Evolutionary conservation across 1,140 invertebrate genomes (phyloP).

Genomic region (Cyclina sinensis): DNA sequence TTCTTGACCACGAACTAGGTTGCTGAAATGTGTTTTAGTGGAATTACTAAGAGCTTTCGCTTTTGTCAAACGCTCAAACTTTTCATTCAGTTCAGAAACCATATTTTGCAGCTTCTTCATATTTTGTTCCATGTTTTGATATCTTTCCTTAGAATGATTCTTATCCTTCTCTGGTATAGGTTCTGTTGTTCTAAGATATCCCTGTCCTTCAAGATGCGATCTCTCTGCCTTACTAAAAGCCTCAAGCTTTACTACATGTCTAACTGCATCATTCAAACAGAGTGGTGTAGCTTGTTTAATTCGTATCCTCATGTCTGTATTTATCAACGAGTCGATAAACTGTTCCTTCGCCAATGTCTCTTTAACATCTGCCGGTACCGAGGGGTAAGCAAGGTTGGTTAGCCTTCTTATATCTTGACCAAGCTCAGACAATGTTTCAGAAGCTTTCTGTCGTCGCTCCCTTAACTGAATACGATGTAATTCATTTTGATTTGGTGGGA

Average conservation of each 20-base stretch:
- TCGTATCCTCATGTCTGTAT: constrained; percentile 52
- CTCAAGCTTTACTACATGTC: constrained; percentile 66
- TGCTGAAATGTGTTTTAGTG: too few relatives aligned
- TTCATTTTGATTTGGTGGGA: constrained; percentile 63
- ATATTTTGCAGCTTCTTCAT: too few relatives aligned
- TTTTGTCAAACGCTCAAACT: too few relatives aligned
- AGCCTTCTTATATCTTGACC: constrained; percentile 63
- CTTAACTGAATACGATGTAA: constrained; percentile 57
- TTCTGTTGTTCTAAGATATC: background rate
- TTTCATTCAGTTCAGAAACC: too few relatives aligned
- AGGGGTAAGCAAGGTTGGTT: constrained; percentile 61
- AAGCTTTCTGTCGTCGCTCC: constrained; percentile 56
- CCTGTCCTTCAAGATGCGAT: background rate
- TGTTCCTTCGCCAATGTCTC: constrained; percentile 69
- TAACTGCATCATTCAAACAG: constrained; percentile 66
- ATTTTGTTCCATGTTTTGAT: too few relatives aligned
- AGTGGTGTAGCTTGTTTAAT: constrained; percentile 63
- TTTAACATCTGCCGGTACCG: constrained; percentile 37
- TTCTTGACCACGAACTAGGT: too few relatives aligned
- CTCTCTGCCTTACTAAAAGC: constrained; percentile 48
- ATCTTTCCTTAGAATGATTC: too few relatives aligned
- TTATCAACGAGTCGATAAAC: constrained; percentile 65
- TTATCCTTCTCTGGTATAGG: too few relatives aligned
- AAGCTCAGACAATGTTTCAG: constrained; percentile 63
- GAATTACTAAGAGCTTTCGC: too few relatives aligned